Conservation (phyloP, 2,888 invertebrate genomes). For the Drosophila atripex region DNA sequence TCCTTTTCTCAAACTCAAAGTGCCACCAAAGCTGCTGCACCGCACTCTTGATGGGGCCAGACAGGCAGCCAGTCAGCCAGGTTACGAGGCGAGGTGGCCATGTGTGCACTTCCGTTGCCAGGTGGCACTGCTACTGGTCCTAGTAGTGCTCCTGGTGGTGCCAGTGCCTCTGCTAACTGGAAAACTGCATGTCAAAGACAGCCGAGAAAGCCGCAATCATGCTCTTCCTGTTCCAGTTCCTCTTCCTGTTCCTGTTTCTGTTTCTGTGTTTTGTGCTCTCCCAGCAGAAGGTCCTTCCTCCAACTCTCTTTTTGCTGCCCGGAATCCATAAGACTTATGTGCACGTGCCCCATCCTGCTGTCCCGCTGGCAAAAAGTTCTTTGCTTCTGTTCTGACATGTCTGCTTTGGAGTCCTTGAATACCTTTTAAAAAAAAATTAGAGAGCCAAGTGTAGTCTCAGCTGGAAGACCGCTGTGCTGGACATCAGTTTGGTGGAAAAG, state of each 20-base stretch:
- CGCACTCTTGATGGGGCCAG: background rate
- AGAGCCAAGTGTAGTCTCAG: no score
- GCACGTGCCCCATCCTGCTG: background rate
- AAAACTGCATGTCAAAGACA: conserved; percentile 54
- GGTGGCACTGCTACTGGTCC: conserved; percentile 38
- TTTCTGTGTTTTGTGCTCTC: background rate
- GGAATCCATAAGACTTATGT: background rate
- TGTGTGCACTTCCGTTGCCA: conserved; percentile 47
- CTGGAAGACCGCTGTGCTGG: no score
- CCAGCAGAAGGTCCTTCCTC: background rate
- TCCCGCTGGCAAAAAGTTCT: conserved; percentile 9
- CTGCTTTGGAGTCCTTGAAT: background rate
- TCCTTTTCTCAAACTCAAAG: conserved; percentile 12
- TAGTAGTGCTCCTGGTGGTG: conserved; percentile 6
- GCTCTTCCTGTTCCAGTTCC: conserved; percentile 32
- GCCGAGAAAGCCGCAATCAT: conserved; percentile 60
- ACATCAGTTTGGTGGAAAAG: no score
- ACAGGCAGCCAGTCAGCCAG: background rate
- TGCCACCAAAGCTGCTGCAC: conserved; percentile 14
- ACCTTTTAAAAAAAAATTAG: background rate
- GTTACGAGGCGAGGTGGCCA: conserved; percentile 1
- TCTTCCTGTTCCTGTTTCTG: background rate
- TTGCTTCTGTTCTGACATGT: background rate
- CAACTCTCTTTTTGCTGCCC: background rate
- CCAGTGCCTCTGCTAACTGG: conserved; percentile 22